Conservation (phyloP, 1,140 invertebrate genomes). For the Chlorops oryzae region DNA sequence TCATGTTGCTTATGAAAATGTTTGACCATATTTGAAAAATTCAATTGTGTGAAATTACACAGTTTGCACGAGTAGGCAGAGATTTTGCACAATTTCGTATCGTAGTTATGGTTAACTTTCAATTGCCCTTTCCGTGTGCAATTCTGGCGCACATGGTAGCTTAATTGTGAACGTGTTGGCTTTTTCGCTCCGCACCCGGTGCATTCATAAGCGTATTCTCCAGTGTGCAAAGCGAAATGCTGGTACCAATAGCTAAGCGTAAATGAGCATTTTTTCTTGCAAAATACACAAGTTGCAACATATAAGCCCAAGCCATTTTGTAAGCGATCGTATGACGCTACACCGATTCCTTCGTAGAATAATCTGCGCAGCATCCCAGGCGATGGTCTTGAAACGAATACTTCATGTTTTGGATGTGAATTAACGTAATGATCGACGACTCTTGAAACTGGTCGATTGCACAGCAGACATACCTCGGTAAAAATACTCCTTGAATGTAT, state of each 20-base stretch:
- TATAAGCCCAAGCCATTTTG: slow-evolving; percentile 10
- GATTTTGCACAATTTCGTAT: slow-evolving; percentile 5
- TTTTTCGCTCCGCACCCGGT: slow-evolving; percentile 10
- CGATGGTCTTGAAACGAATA: slow-evolving; percentile 7
- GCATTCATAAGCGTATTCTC: slow-evolving; percentile 17
- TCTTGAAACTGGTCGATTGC: slow-evolving; percentile 5
- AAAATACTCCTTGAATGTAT: no score
- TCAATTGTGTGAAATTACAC: slow-evolving; percentile 15
- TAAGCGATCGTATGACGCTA: not conserved
- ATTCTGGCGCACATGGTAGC: slow-evolving; percentile 6
- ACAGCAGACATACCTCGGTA: slow-evolving; percentile 12
- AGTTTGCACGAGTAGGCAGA: slow-evolving; percentile 12
- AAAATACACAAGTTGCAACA: slow-evolving; percentile 16
- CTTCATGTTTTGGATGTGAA: slow-evolving; percentile 11
- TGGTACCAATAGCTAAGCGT: slow-evolving; percentile 16
- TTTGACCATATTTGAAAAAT: slow-evolving; percentile 12
- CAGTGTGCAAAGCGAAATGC: slow-evolving; percentile 17
- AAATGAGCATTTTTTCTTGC: slow-evolving; percentile 10
- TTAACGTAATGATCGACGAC: slow-evolving; percentile 16
- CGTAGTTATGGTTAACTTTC: slow-evolving; percentile 5
- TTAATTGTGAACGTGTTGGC: slow-evolving; percentile 8
- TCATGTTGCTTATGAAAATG: slow-evolving; percentile 16
- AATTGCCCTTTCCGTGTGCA: slow-evolving; percentile 5
- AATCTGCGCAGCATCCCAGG: not conserved
- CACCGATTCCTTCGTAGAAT: not conserved